Evolutionary conservation across 2,797 vertebrate species (phyloP).

Genomic region (Sebastes trivittatus): DNA sequence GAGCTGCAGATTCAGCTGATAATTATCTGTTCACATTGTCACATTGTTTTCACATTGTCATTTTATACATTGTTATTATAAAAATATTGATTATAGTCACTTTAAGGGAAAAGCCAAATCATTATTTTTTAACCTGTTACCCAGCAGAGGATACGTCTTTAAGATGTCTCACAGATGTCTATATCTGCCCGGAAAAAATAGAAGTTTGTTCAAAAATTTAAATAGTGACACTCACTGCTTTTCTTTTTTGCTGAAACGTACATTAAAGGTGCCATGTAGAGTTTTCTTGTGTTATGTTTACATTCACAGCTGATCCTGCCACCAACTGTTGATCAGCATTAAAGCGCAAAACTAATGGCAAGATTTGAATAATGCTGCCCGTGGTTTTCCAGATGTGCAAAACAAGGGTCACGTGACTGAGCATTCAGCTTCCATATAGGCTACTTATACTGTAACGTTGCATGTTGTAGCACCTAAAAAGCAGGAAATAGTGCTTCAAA

Average conservation of each 20-base stretch:
- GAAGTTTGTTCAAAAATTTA: background rate
- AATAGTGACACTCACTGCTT: background rate
- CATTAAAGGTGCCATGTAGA: background rate
- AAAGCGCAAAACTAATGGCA: background rate
- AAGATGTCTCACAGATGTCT: constrained; percentile 1
- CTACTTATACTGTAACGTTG: background rate
- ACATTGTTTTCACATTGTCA: background rate
- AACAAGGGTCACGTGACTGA: background rate
- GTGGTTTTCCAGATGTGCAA: background rate
- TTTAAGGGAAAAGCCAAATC: background rate
- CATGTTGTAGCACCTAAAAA: background rate
- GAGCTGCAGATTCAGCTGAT: background rate
- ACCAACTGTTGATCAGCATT: background rate
- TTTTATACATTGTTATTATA: background rate
- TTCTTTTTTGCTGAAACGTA: background rate
- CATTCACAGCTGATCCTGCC: background rate
- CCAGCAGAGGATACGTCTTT: background rate
- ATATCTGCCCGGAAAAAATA: background rate
- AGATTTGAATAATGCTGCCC: background rate
- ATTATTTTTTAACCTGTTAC: background rate
- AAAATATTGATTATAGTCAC: constrained; percentile 6
- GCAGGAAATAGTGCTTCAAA: background rate
- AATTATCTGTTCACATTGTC: background rate
- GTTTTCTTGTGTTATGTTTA: background rate
- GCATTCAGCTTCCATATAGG: too few species aligned